Percentiles rank a stretch among this genome's conserved stretches.
Evolutionary conservation across 37 sponge, comb jelly and placozoan genomes (phyloP).

Genomic region (Cliona cf. orientalis): DNA sequence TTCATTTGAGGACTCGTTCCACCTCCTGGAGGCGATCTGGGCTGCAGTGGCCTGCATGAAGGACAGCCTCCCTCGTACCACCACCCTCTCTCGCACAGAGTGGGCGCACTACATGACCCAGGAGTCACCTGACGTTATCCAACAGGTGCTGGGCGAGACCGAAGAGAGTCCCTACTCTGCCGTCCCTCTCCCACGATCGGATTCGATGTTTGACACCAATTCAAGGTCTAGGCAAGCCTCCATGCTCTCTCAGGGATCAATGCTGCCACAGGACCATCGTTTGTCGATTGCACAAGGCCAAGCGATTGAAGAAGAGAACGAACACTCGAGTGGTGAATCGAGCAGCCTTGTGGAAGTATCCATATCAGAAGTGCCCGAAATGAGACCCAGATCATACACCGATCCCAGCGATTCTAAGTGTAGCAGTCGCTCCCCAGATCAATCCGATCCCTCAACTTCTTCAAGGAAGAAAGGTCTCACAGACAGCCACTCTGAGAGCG

Average conservation of each 20-base stretch:
- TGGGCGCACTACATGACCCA: constrained; percentile 73
- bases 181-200: constrained; percentile 18
- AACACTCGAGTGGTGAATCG: too few relatives aligned
- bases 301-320: too few relatives aligned
- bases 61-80: not conserved
- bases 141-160: constrained; percentile 44
- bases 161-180: constrained; percentile 42
- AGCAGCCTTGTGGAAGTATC: too few relatives aligned
- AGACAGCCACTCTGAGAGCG: constrained; percentile 33
- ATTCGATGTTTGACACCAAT: constrained; percentile 3
- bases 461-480: not conserved
- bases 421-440: not conserved
- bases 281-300: too few relatives aligned
- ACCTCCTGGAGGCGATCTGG: constrained; percentile 67
- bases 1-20: constrained; percentile 64
- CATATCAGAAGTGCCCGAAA: not conserved
- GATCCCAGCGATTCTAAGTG: constrained; percentile 6
- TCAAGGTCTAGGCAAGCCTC: constrained; percentile 28
- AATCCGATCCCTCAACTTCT: not conserved
- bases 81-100: not conserved
- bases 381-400: constrained; percentile 6
- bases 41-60: constrained; percentile 12
- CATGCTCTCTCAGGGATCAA: not conserved
- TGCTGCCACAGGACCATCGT: too few relatives aligned
- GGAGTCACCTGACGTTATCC: constrained; percentile 48